These are phyloP conservation scores for Paracyclopina nana DNA, from an alignment of 1,140 invertebrate genomes.

Conservation along the genomic window DNA sequence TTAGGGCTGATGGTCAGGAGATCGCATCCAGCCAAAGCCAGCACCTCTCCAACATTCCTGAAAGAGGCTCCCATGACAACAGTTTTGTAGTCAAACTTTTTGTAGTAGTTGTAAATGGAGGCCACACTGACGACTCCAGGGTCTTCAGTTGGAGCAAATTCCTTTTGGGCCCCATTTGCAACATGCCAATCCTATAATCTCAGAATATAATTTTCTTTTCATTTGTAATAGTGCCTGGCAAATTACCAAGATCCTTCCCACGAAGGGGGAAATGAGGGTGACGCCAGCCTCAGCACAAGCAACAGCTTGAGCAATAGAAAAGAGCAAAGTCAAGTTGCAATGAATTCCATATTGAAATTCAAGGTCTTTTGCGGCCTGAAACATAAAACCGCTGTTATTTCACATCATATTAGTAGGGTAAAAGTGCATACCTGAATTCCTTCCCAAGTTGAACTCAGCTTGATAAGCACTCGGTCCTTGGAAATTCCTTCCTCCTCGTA, in stretches of 20 bases:
- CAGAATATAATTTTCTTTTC: too few relatives aligned
- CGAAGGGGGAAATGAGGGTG: conserved; percentile 87
- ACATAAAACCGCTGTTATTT: too few relatives aligned
- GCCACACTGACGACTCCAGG: conserved; percentile 87
- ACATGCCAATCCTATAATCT: conserved; percentile 91
- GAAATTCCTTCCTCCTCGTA: conserved; percentile 72
- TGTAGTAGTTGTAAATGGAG: conserved; percentile 96
- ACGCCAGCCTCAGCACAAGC: conserved; percentile 94
- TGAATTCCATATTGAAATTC: conserved; percentile 84
- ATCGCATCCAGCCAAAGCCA: conserved; percentile 87
- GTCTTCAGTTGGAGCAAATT: conserved; percentile 61
- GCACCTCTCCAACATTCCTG: conserved; percentile 61
- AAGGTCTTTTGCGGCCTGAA: conserved; percentile 43
- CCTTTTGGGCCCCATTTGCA: conserved; percentile 54
- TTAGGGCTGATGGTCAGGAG: conserved; percentile 86
- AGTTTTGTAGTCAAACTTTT: conserved; percentile 91
- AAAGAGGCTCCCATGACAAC: conserved; percentile 99
- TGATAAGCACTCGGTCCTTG: conserved; percentile 87
- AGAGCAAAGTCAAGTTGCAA: conserved; percentile 91
- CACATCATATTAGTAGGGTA: too few relatives aligned
- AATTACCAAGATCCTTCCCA: conserved; percentile 62
- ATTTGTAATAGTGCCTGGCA: too few relatives aligned
- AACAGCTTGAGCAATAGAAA: conserved; percentile 85
- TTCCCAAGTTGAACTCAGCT: conserved; percentile 96
- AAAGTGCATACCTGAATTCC: too few relatives aligned